Percentiles rank a stretch among this genome's conserved stretches.
Conservation (phyloP, 2,797 vertebrate genomes). For the Neoniphon sammara region DNA sequence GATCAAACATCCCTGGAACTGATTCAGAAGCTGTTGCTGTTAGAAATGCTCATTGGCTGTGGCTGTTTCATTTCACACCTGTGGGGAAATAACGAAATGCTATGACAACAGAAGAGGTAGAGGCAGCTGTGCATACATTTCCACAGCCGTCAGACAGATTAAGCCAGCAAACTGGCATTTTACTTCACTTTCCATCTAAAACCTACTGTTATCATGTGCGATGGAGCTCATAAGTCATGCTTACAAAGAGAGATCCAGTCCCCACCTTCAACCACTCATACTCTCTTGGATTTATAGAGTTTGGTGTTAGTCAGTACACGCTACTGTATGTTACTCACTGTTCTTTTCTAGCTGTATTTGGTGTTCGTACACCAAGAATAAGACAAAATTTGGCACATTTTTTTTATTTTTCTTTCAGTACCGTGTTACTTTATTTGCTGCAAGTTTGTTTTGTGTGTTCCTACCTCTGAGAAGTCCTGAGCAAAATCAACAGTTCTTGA, state of each 20-base stretch:
- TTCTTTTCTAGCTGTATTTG: not conserved
- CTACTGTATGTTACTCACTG: not conserved
- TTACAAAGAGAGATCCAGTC: not conserved
- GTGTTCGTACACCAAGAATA: too few relatives aligned
- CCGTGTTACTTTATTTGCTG: not conserved
- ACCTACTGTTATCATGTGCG: not conserved
- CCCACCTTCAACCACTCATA: not conserved
- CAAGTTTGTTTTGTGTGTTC: not conserved
- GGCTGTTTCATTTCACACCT: not conserved
- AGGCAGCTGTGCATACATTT: not conserved
- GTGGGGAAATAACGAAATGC: not conserved
- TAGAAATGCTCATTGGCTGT: too few relatives aligned
- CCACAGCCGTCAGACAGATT: not conserved
- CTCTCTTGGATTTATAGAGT: not conserved
- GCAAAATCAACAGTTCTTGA: not conserved
- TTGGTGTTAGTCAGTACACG: too few relatives aligned
- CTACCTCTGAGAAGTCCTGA: not conserved
- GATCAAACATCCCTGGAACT: too few relatives aligned
- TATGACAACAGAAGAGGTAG: not conserved
- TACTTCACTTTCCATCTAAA: not conserved
- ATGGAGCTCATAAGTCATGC: not conserved
- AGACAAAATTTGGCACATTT: too few relatives aligned
- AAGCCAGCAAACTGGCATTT: not conserved
- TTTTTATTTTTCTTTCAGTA: not conserved
- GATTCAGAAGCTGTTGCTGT: too few relatives aligned